Base-by-base conservation (phyloP, 2,113 vertebrate genomes). In the Forbesichthys agassizii region DNA sequence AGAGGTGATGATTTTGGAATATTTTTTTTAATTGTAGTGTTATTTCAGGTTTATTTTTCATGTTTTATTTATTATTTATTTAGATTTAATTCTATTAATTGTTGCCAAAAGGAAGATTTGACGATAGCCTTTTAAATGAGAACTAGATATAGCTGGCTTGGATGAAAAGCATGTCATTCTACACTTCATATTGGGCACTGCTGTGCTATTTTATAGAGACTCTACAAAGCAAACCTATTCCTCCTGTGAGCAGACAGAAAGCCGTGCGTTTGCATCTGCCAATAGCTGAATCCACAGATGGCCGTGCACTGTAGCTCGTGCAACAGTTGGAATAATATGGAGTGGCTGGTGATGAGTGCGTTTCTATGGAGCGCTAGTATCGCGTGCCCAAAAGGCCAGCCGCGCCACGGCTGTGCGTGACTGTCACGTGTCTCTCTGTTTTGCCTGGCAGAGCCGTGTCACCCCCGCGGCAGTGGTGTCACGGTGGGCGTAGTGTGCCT, bases 401-500 rank as follows among this genome's bases (percentile, higher is more conserved):
- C 11, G 5, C 2, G 6, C 13, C 9, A 11, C 16, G 54, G 14
- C 10, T 51, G 12, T 13, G 0, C 46, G 3, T n/a, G 9, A 61
- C 16, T 59, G 47, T 51, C 14, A 7, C 33, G 16, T 57, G 48
- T 42, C 5, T 27, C 8, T 73, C 36, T 68, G 14, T 57, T 84
- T 53, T 84, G 57, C 66, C 33, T 81, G 65, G 65, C 85, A 93
- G 92, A 64, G 13, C 81, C 88, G 3, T 93, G 93, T 71, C 80
- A 83, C 52, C 48, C 61, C 0, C 56, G 74, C 18, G 75, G 75
- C 70, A 74, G 65, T 48, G 78, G 81, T 56, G 80, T 67, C 2
- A 75, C 79, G 14, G 84, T 61, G 11, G 88, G 69, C 2, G 64
- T 89, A 0, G 69, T 83, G 48, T 90, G 88, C 64, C 73, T 91